These are phyloP conservation scores for Macrotus californicus DNA, from an alignment of 2,113 vertebrate species.

Conservation along the genomic window DNA sequence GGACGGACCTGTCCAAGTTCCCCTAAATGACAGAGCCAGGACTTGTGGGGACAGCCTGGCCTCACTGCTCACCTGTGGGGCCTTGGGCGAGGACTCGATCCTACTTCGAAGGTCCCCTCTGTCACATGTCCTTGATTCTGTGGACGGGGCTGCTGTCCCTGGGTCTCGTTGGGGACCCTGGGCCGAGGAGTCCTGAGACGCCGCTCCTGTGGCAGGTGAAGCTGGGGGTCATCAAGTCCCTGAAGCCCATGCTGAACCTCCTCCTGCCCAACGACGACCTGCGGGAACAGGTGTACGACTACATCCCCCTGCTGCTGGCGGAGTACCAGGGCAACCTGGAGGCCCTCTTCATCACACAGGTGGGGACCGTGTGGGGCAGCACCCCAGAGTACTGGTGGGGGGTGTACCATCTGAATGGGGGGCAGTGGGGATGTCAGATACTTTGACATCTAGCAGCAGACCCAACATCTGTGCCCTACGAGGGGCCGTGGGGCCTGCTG, in stretches of 20 bases:
- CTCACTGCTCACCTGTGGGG: accelerated
- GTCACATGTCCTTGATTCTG: accelerated
- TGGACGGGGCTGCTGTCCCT: neutral
- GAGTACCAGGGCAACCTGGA: conserved; percentile 60
- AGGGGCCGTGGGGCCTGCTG: neutral
- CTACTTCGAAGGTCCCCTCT: neutral
- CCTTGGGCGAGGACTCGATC: neutral
- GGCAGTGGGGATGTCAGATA: neutral
- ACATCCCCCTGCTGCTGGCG: conserved; percentile 54
- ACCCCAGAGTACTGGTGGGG: neutral
- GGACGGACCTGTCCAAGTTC: neutral
- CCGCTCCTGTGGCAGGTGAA: conserved; percentile 53
- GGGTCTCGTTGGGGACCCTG: neutral
- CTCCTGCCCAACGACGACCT: conserved; percentile 50
- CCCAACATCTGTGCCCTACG: accelerated
- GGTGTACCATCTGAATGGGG: accelerated
- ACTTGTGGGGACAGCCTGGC: neutral
- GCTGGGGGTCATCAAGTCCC: conserved; percentile 63
- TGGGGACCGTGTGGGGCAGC: accelerated
- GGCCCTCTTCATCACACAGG: conserved; percentile 61
- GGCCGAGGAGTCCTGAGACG: neutral
- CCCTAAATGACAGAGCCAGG: neutral
- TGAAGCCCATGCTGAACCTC: conserved; percentile 66
- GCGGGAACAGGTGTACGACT: conserved; percentile 62
- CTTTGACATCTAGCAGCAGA: neutral